Base-by-base conservation (phyloP, 2,113 vertebrate genomes). In the Semnornis frantzii region DNA sequence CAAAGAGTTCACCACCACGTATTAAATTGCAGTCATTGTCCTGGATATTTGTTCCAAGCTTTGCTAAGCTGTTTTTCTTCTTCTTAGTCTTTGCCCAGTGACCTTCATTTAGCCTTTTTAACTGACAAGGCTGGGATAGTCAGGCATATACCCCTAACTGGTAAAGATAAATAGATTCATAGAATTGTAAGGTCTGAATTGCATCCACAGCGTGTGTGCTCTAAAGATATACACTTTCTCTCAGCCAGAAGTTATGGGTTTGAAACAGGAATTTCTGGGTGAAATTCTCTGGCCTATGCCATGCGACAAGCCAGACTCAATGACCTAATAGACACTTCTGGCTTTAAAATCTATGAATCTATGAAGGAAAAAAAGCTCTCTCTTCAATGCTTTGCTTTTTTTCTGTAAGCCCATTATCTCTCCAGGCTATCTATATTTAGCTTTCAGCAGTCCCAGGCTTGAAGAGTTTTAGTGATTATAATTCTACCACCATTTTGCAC, bases 141-240 rank as follows among this genome's bases (percentile, higher is more conserved):
- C 52, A 85, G 71, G 52, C 52, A 64, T 63, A 52, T 73, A 8
- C 15, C 52, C 57, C 39, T 79, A 73, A 84, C 84, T 82, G 84
- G 78, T 74, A 89, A 95, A 93, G 86, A 63, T 70, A 89, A 93
- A 82, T 37, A 95, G 68, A 95, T 93, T 87, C 59, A 80, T 91
- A 87, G 86, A 89, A 89, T 48, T 57, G 74, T 73, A 89, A 44
- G 68, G 46, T 85, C 87, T 85, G 78, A 91, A 93, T 57, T 87
- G 78, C 46, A 89, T 44, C 91, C 94, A 87, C 71, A 92, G 91
- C 82, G 52, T 70, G 71, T 88, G 46, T 77, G 46, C 81, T 92
- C 59, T 72, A 18, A 74, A 79, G 57, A 79, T 21, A 76, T 0
- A 66, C 21, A 34, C 55, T 85, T 92, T 34, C 73, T 39, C 75